These are phyloP conservation scores for Tipula unca DNA, from an alignment of 2,888 invertebrate genomes.

Conservation along the genomic window DNA sequence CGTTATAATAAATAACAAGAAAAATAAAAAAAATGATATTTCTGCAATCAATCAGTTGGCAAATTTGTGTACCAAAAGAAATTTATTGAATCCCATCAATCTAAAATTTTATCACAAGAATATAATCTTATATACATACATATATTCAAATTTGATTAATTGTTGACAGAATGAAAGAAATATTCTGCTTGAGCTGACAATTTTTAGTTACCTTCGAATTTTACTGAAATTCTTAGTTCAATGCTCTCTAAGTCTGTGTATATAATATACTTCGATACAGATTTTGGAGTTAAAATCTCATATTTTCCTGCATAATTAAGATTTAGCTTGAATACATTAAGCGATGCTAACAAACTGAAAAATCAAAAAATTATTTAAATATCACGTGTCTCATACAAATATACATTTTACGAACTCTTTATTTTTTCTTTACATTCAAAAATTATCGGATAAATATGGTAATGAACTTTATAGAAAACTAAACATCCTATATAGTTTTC, in stretches of 20 bases:
- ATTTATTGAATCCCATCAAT: not conserved
- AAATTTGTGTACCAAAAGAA: not conserved
- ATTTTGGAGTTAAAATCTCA: too few relatives aligned
- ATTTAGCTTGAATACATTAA: too few relatives aligned
- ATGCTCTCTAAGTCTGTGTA: too few relatives aligned
- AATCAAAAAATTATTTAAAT: not conserved
- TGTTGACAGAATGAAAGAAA: not conserved
- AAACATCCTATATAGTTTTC: not conserved
- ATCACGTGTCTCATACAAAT: not conserved
- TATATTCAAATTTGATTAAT: not conserved
- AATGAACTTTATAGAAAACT: not conserved
- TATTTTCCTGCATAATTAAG: too few relatives aligned
- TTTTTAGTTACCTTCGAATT: too few relatives aligned
- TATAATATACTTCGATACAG: too few relatives aligned
- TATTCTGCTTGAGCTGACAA: too few relatives aligned
- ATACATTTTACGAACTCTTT: not conserved
- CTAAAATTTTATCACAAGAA: not conserved
- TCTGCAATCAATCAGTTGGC: not conserved
- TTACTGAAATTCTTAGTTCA: too few relatives aligned
- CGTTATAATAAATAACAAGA: too few relatives aligned
- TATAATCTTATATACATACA: too few relatives aligned
- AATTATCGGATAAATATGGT: not conserved
- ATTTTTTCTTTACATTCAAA: not conserved
- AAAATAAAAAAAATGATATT: not conserved
- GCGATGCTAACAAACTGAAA: not conserved